Evolutionary conservation across 1,140 invertebrate species (phyloP), one percentile per base, ranked within the genome.

Genomic region (Zaprionus vittiger): DNA sequence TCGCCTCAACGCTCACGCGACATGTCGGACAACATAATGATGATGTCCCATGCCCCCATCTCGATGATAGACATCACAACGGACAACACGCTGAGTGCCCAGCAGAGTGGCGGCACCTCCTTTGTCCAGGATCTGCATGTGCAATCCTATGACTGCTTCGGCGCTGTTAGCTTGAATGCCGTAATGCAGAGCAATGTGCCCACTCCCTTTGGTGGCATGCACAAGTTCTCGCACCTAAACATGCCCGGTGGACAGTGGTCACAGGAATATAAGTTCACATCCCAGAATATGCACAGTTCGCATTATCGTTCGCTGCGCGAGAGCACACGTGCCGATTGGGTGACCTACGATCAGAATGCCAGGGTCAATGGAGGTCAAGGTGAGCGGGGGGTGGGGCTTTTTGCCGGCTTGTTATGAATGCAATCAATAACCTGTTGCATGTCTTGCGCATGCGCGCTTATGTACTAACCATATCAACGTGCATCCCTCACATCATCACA

Each of bases 171-270:
- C 91, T 91, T 96, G 2, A 95, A 95, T 73, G 95, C 95, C 2
- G 94, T 94, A 0, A 96, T 96, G 96, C 96, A 96, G 84, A 96
- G 94, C 31, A 96, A 95, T 92, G 96, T 96, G 0, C 96, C 96
- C 1, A 94, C 94, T 60, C 96, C 96, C n/a, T 96, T 95, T 79
- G 94, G 93, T 57, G 94, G 95, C 0, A 93, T 93, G 65, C 94
- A 94, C 26, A 93, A 93, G 34, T 93, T 93, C 4, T 95, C 94
- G 15, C 94, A 96, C 83, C 86, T 96, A 3, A 95, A 95, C 75
- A 96, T 96, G 95, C 96, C 96, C 0, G 96, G 96, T 1, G 95
- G 95, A 2, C 95, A 95, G 70, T 95, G 95, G 95, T 94, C 94
- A 3, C 94, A 95, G 83, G 94, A 94, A 68, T 93, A 94, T 34